phyloP scores from a whole-genome alignment of 2,113 vertebrate genomes.

The Poeciliopsis turrubarensis region DNA sequence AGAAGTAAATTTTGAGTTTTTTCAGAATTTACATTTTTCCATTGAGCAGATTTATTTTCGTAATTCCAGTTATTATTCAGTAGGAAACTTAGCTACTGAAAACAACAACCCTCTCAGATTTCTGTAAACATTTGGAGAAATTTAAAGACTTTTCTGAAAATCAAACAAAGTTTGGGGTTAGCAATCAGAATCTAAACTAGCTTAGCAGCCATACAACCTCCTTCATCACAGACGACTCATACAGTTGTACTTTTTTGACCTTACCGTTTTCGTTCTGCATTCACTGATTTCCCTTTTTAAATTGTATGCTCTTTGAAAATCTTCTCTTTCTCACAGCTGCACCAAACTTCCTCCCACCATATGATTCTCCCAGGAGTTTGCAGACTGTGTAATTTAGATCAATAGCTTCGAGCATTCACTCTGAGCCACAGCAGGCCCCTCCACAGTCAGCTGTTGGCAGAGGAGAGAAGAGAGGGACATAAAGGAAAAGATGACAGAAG shows the following conservation, averaged over 20 bases:
- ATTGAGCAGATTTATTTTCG: too few species aligned
- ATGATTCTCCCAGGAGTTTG: slow-evolving; percentile 42
- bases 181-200: too few species aligned
- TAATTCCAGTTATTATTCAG: too few species aligned
- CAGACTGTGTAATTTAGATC: slow-evolving; percentile 68
- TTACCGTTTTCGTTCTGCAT: neutral
- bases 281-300: slow-evolving; percentile 52
- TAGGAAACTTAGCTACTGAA: too few species aligned
- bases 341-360: neutral
- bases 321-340: slow-evolving; percentile 12
- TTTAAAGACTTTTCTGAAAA: too few species aligned
- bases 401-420: slow-evolving; percentile 53
- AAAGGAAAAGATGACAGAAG: neutral
- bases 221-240: neutral
- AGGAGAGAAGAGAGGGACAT: slow-evolving; percentile 2
- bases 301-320: slow-evolving; percentile 40
- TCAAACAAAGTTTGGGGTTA: too few species aligned
- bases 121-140: too few species aligned
- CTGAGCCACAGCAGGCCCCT: slow-evolving; percentile 38
- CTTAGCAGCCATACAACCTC: too few species aligned
- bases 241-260: neutral
- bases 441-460: slow-evolving; percentile 38
- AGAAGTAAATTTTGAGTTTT: too few species aligned
- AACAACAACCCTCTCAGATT: too few species aligned
- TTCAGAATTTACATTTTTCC: too few species aligned